phyloP scores from a whole-genome alignment of 1,140 invertebrate genomes.

The Spodoptera frugiperda region DNA sequence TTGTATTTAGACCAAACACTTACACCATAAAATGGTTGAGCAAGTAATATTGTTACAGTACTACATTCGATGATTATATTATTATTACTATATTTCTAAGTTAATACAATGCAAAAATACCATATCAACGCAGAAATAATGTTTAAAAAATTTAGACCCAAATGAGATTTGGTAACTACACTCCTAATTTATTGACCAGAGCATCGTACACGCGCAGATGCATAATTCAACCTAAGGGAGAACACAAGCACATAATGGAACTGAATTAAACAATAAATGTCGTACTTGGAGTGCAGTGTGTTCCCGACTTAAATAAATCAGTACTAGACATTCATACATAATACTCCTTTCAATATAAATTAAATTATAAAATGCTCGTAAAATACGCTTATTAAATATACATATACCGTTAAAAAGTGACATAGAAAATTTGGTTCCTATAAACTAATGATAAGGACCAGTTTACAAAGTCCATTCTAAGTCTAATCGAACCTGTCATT shows the following conservation, averaged over 20 bases:
- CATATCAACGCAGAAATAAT: conserved; percentile 56
- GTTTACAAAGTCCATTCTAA: conserved; percentile 63
- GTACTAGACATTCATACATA: conserved; percentile 80
- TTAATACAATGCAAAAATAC: conserved; percentile 53
- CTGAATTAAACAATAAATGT: conserved; percentile 48
- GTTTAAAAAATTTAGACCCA: conserved; percentile 51
- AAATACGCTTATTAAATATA: conserved; percentile 81
- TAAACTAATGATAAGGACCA: conserved; percentile 72
- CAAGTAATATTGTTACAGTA: conserved; percentile 59
- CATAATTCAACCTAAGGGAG: conserved; percentile 61
- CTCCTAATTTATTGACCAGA: conserved; percentile 71
- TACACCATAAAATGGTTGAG: conserved; percentile 57
- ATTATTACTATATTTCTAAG: conserved; percentile 54
- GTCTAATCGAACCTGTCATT: conserved; percentile 18
- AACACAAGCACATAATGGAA: conserved; percentile 65
- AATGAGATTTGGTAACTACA: conserved; percentile 65
- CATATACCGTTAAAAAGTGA: conserved; percentile 80
- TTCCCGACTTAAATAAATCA: conserved; percentile 79
- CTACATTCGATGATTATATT: conserved; percentile 59
- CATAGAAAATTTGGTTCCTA: conserved; percentile 84
- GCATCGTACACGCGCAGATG: conserved; percentile 48
- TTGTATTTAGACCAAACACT: conserved; percentile 51
- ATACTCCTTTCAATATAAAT: conserved; percentile 76
- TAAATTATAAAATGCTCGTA: conserved; percentile 83
- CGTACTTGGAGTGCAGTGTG: conserved; percentile 65